A percentile compares a stretch with the other conserved stretches of the same genome.
Conservation (phyloP, 2,888 invertebrate species). For the Helicoverpa assulta region DNA sequence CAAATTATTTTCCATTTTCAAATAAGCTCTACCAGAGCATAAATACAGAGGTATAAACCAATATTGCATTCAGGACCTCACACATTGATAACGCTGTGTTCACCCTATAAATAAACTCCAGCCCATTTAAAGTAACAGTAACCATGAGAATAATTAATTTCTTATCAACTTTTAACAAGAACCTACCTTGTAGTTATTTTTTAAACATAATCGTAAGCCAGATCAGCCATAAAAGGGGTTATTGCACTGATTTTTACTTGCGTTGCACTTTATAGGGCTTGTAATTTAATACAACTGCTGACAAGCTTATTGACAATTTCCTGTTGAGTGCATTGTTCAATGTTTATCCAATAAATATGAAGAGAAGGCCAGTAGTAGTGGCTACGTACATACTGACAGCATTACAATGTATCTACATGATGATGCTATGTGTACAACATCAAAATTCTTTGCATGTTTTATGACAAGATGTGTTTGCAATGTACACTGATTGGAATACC, state of each 20-base stretch:
- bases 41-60: too few relatives aligned
- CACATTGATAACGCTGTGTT: not conserved
- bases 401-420: conserved; percentile 42
- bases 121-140: conserved; percentile 11
- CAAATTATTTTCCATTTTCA: not conserved
- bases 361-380: conserved; percentile 64
- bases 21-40: too few relatives aligned
- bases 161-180: conserved; percentile 23
- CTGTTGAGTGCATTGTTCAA: conserved; percentile 81
- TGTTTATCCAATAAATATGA: conserved; percentile 81
- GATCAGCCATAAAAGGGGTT: conserved; percentile 60
- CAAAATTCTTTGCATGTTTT: conserved; percentile 67
- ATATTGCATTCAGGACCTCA: conserved; percentile 1
- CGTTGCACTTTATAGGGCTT: conserved; percentile 59
- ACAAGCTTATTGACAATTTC: conserved; percentile 85
- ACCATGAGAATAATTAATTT: conserved; percentile 38
- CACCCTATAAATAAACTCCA: conserved; percentile 11
- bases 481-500: conserved; percentile 71
- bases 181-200: conserved; percentile 18
- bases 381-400: conserved; percentile 28
- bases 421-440: conserved; percentile 54
- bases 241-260: conserved; percentile 71
- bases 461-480: conserved; percentile 67
- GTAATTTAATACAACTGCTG: conserved; percentile 74
- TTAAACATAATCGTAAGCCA: not conserved